These are phyloP conservation scores for Batillaria attramentaria DNA, from an alignment of 1,140 invertebrate species.

Conservation along the genomic window DNA sequence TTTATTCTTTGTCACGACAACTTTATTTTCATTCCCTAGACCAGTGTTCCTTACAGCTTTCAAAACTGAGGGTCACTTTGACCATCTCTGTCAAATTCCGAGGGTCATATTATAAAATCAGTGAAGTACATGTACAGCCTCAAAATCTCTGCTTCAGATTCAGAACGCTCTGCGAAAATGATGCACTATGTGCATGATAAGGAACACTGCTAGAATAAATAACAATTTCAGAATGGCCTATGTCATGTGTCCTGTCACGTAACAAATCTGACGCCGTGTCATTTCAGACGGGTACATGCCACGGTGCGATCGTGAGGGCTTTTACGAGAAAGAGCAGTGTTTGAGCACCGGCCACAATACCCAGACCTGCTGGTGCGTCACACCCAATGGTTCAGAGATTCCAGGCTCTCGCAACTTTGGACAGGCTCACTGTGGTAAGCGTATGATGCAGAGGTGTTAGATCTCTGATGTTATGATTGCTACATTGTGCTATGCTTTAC, in stretches of 20 bases:
- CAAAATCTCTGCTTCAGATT: too few species aligned
- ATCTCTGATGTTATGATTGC: too few species aligned
- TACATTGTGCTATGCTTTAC: too few species aligned
- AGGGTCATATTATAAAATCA: too few species aligned
- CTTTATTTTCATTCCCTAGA: too few species aligned
- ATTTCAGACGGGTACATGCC: slow-evolving; percentile 85
- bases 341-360: slow-evolving; percentile 78
- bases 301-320: slow-evolving; percentile 88
- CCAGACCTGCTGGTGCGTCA: slow-evolving; percentile 88
- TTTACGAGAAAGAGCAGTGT: slow-evolving; percentile 88
- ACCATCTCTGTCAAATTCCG: too few species aligned
- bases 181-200: not conserved
- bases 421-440: slow-evolving; percentile 89
- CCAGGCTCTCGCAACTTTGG: slow-evolving; percentile 86
- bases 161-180: not conserved
- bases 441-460: not conserved
- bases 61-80: too few species aligned
- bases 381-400: slow-evolving; percentile 91
- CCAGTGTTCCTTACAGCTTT: too few species aligned
- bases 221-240: not conserved
- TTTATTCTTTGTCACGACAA: too few species aligned
- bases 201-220: slow-evolving; percentile 25
- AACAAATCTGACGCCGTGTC: too few species aligned
- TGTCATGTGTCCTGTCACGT: not conserved
- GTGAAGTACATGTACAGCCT: too few species aligned